Conservation (phyloP, 2,888 invertebrate genomes). For the Meloe dianella region DNA sequence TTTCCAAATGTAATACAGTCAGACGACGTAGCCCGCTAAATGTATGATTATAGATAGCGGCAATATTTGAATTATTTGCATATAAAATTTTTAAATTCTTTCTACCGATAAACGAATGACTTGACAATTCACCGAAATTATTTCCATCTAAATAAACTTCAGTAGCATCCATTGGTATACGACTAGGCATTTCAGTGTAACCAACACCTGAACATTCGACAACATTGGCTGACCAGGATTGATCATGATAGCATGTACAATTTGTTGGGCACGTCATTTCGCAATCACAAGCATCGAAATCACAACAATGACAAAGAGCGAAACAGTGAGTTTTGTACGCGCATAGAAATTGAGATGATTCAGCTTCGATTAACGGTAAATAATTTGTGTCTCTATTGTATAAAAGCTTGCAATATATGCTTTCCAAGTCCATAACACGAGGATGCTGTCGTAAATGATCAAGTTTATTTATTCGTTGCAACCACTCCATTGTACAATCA, state of each 20-base stretch:
- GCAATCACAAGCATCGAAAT: slow-evolving; percentile 91
- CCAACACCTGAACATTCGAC: slow-evolving; percentile 79
- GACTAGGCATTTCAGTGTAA: slow-evolving; percentile 75
- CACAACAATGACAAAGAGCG: slow-evolving; percentile 87
- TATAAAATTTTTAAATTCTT: slow-evolving; percentile 78
- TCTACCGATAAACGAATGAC: slow-evolving; percentile 85
- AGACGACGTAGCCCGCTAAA: slow-evolving; percentile 79
- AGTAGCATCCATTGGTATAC: slow-evolving; percentile 90
- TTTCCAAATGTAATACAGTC: slow-evolving; percentile 82
- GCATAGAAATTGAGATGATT: slow-evolving; percentile 83
- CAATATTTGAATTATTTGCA: slow-evolving; percentile 79
- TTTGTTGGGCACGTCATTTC: slow-evolving; percentile 89
- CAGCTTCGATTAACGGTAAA: slow-evolving; percentile 78
- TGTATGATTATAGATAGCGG: slow-evolving; percentile 77
- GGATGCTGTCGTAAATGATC: slow-evolving; percentile 86
- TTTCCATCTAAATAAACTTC: slow-evolving; percentile 86
- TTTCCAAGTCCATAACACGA: slow-evolving; percentile 78
- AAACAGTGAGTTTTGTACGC: slow-evolving; percentile 86
- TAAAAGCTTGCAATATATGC: slow-evolving; percentile 80
- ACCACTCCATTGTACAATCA: slow-evolving; percentile 91
- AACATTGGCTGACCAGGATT: slow-evolving; percentile 84
- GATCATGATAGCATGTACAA: slow-evolving; percentile 89
- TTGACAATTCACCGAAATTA: slow-evolving; percentile 74
- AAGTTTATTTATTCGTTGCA: slow-evolving; percentile 80
- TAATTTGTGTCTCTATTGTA: slow-evolving; percentile 73